Evolutionary conservation across 2,797 vertebrate species (phyloP), one percentile per base, ranked within the genome.

Genomic region (Rhinella marina): DNA sequence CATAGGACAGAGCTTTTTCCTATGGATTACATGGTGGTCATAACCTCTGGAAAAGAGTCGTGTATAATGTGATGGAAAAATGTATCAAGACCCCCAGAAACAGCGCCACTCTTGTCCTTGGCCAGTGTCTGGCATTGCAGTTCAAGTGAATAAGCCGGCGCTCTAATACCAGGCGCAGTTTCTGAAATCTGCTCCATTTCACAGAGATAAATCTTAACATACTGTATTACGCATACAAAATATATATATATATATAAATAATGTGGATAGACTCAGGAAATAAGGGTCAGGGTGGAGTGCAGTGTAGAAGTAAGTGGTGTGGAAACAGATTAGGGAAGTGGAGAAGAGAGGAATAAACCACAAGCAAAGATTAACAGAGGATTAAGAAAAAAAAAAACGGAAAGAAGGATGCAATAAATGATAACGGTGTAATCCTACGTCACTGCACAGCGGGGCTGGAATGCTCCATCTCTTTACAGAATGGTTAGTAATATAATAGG

Each of bases 381-480:
- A 56, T 73, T 66, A 66, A 66, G 16, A 41, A n/a, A 50, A 52
- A 50, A 52, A 25, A 25, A 72, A 72, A 72, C 0, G 68, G 17
- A 54, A 78, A 29, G 14, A 56, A 8, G 19, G 12, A 54, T 11
- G 16, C 2, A 2, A n/a, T 25, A 27, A n/a, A 52, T 52, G 9
- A 75, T 13, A 29, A 29, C 27, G 2, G 56, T 14, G 11, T 9
- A 61, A 23, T 32, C 54, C 56, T 61, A 12, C 3, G 62, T 27
- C 57, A 41, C 14, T 41, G 57, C 78, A 62, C 8, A 48, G 50
- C 25, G 7, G 48, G 59, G 68, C 68, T 84, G 82, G 70, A 84
- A 84, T 84, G 75, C 82, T 84, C 82, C 82, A 84, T 84, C 70
- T 76, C 82, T 75, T 61, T 75, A 75, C 13, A 27, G 54, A 73